phyloP scores from a whole-genome alignment of 2,113 vertebrate species.

The Podarcis cretensis region DNA sequence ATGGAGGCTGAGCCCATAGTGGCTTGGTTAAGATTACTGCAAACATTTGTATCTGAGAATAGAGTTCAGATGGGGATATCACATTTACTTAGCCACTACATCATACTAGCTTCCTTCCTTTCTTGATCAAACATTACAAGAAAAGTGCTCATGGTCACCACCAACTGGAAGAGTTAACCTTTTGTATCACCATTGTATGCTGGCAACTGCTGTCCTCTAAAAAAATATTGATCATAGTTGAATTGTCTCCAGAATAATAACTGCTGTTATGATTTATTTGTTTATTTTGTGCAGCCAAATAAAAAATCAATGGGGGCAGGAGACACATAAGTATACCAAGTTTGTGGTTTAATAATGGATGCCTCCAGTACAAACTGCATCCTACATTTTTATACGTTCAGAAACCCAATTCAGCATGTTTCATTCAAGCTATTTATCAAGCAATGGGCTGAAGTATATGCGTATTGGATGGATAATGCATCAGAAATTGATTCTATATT shows the following conservation, averaged over 20 bases:
- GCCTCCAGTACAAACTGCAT: neutral
- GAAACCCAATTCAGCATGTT: neutral
- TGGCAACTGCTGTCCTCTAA: neutral
- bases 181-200: neutral
- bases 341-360: neutral
- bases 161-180: neutral
- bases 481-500: neutral
- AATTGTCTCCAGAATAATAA: constrained; percentile 15
- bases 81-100: neutral
- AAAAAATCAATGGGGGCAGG: neutral
- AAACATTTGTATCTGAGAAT: neutral
- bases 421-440: constrained; percentile 26
- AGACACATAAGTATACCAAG: constrained; percentile 1
- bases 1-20: neutral
- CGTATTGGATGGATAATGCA: neutral
- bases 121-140: neutral
- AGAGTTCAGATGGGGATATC: neutral
- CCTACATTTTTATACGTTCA: neutral
- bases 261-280: constrained; percentile 3
- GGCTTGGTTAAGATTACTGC: neutral
- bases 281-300: constrained; percentile 12
- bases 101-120: neutral
- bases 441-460: neutral
- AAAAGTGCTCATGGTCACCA: neutral
- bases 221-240: neutral